Evolutionary conservation across 2,888 invertebrate species (phyloP), one percentile per base, ranked within the genome.

Genomic region (Diarsia dahlii): DNA sequence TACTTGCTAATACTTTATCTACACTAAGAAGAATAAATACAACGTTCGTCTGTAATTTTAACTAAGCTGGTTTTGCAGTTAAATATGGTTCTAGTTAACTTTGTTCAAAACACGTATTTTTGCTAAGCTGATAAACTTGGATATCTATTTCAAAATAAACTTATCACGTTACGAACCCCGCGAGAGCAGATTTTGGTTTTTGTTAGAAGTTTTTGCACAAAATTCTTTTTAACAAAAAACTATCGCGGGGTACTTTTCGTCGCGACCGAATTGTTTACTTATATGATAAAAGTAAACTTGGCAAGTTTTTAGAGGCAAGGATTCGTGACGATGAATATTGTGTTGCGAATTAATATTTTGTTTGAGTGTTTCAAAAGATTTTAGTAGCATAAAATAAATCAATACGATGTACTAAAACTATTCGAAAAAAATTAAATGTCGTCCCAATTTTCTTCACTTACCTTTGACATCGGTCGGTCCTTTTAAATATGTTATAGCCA

Each of bases 111-210:
- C n/a, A 62, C 10, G 45, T 60, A 65, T 13, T 60, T 68, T 60
- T 15, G 56, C 58, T 91, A 93, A 94, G 90, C 92, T 87, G 91
- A 90, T 92, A 92, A 89, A 89, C 88, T 87, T 84, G 78, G 87
- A 90, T 93, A 91, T 95, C 93, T 79, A 90, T 95, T 95, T 94
- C 94, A 93, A 95, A 95, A 95, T 94, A 96, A 96, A 95, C 95
- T 95, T 95, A 95, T 96, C 95, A 93, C 92, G 92, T 95, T 93
- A 92, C 92, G 88, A 90, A 89, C 89, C 90, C 75, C n/a, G 88
- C 88, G 84, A 78, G 87, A 91, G 92, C 89, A 91, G 93, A 93
- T 93, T 95, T 93, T 86, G 81, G 91, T 95, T 95, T 95, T 95
- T 95, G 93, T 93, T 84, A 63, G 74, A 72, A 86, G 90, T 95